Evolutionary conservation across 2,797 vertebrate species (phyloP).

Genomic region (Pangasius mekongensis): DNA sequence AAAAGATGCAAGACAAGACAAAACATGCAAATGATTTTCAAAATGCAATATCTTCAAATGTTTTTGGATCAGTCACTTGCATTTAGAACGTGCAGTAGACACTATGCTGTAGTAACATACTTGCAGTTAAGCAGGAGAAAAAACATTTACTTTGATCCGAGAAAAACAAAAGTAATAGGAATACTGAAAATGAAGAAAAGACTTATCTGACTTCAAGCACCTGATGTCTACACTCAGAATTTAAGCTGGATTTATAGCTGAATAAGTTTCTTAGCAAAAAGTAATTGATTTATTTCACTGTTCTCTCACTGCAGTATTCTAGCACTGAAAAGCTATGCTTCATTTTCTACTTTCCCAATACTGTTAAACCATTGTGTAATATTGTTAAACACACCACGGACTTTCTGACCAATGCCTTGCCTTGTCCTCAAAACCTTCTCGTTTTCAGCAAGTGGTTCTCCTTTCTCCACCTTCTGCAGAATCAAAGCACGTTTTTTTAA

Average conservation of each 20-base stretch:
- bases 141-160: background rate
- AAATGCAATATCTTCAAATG: too few species aligned
- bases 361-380: background rate
- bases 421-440: background rate
- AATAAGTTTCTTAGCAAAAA: background rate
- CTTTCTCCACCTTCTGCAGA: slow-evolving; percentile 18
- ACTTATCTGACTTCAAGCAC: background rate
- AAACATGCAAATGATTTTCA: too few species aligned
- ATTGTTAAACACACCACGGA: background rate
- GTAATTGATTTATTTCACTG: background rate
- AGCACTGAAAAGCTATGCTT: background rate
- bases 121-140: background rate
- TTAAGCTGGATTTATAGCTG: background rate
- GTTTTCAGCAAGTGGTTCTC: background rate
- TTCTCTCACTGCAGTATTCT: background rate
- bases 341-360: background rate
- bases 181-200: background rate
- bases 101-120: too few species aligned
- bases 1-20: too few species aligned
- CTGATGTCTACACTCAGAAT: background rate
- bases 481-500: slow-evolving; percentile 14
- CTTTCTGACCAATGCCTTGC: background rate
- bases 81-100: too few species aligned
- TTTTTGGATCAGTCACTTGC: too few species aligned
- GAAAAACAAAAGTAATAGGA: background rate